Evolutionary conservation across 1,140 invertebrate species (phyloP).

Genomic region (Neuroterus valhalla): DNA sequence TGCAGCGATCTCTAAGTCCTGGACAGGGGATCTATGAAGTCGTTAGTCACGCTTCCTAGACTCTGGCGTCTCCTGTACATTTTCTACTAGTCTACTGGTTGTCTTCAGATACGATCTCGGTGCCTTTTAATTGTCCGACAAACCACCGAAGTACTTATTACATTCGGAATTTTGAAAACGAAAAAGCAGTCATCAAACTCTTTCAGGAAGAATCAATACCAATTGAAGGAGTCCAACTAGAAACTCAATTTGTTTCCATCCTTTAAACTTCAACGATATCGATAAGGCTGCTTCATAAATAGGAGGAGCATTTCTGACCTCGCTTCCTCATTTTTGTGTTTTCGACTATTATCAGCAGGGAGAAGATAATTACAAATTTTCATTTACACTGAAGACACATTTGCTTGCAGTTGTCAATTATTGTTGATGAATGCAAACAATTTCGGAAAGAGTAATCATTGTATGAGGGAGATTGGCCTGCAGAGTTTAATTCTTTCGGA

Average conservation of each 20-base stretch:
- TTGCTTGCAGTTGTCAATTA: no score
- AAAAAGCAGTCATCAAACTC: constrained; percentile 5
- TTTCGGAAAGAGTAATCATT: no score
- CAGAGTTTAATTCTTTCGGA: no score
- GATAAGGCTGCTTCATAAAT: no score
- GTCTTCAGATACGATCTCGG: constrained; percentile 50
- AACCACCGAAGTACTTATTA: constrained; percentile 48
- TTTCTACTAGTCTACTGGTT: constrained; percentile 50
- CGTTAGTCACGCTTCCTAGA: constrained; percentile 68
- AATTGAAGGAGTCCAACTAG: background rate
- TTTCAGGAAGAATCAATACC: background rate
- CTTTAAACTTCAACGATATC: no score
- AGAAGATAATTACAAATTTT: no score
- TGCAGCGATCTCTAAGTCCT: constrained; percentile 44
- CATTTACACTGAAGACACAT: no score
- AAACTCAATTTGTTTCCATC: background rate
- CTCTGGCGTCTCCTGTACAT: constrained; percentile 55
- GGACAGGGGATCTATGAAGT: constrained; percentile 64
- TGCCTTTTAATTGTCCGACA: constrained; percentile 58
- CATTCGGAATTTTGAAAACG: constrained; percentile 50
- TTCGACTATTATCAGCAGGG: no score
- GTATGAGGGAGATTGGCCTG: no score
- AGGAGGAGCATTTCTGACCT: no score
- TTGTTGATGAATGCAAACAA: no score
- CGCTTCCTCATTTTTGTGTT: no score